phyloP scores from a whole-genome alignment of 2,888 invertebrate species.

The Drosophila infuscata region DNA sequence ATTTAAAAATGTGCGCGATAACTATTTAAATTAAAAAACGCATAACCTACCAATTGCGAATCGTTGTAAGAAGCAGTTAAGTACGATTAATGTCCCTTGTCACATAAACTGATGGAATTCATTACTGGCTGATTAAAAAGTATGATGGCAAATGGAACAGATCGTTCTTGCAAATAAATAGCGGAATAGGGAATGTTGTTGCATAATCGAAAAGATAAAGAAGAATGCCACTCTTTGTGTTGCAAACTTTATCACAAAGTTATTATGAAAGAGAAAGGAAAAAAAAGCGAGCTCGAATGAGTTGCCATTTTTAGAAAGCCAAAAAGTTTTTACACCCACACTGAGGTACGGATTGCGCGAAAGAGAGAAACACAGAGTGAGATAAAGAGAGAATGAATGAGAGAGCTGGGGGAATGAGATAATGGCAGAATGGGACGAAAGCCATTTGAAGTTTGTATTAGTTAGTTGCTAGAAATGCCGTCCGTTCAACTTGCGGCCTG shows the following conservation, averaged over 20 bases:
- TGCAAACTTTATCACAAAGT: slow-evolving; percentile 59
- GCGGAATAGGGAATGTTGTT: slow-evolving; percentile 27
- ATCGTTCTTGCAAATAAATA: slow-evolving; percentile 45
- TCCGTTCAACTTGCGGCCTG: slow-evolving; percentile 28
- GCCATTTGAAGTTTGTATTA: slow-evolving; percentile 71
- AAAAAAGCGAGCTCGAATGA: slow-evolving; percentile 53
- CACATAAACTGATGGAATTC: not conserved
- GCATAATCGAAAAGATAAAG: slow-evolving; percentile 40
- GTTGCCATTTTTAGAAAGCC: slow-evolving; percentile 71
- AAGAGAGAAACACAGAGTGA: slow-evolving; percentile 4
- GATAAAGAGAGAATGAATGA: slow-evolving; percentile 2
- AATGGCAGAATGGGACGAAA: slow-evolving; percentile 47
- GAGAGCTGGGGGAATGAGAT: not conserved
- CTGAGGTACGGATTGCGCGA: slow-evolving; percentile 16
- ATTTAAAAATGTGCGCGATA: not conserved
- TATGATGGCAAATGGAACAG: slow-evolving; percentile 4
- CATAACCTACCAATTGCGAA: not conserved
- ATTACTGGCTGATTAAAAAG: slow-evolving; percentile 14
- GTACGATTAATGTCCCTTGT: not conserved
- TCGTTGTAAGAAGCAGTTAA: not conserved
- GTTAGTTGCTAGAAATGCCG: slow-evolving; percentile 49
- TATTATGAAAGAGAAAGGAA: slow-evolving; percentile 53
- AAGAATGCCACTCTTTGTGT: slow-evolving; percentile 41
- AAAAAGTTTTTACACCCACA: slow-evolving; percentile 61
- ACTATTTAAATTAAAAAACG: not conserved